These are phyloP conservation scores for Bucorvus abyssinicus DNA, from an alignment of 2,797 vertebrate genomes.

Conservation along the genomic window DNA sequence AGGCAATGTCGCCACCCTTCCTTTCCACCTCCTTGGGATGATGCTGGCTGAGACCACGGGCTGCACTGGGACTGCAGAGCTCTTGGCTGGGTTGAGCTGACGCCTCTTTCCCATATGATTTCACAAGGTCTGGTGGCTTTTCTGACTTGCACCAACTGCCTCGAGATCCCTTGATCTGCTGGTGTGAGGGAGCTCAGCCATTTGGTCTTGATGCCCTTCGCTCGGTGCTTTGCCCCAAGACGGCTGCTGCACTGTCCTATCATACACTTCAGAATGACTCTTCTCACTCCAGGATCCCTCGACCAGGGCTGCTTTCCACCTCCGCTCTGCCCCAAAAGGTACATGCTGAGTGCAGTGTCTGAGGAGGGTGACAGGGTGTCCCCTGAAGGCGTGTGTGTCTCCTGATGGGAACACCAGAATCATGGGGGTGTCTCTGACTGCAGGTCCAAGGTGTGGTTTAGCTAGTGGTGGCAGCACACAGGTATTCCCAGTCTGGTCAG, in stretches of 20 bases:
- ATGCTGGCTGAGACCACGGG: rapidly evolving
- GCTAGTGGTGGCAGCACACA: not conserved
- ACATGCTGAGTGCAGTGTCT: not conserved
- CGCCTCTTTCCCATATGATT: not conserved
- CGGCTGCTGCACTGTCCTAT: rapidly evolving
- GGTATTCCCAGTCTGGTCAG: not conserved
- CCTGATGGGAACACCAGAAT: not conserved
- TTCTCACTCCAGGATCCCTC: not conserved
- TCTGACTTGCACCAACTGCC: not conserved
- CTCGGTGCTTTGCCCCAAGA: rapidly evolving
- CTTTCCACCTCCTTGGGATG: not conserved
- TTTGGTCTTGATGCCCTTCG: rapidly evolving
- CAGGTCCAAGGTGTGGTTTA: not conserved
- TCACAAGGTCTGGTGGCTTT: not conserved
- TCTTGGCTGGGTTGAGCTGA: not conserved
- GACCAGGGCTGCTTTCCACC: not conserved
- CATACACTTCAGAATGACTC: not conserved
- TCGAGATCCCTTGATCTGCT: not conserved
- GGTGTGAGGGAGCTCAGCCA: not conserved
- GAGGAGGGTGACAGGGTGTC: not conserved
- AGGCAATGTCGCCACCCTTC: rapidly evolving
- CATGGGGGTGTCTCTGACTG: not conserved
- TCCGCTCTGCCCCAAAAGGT: not conserved
- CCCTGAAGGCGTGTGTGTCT: rapidly evolving
- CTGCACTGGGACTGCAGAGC: not conserved